phyloP scores from a whole-genome alignment of 2,113 vertebrate genomes.

The Chlamydotis undulata region DNA sequence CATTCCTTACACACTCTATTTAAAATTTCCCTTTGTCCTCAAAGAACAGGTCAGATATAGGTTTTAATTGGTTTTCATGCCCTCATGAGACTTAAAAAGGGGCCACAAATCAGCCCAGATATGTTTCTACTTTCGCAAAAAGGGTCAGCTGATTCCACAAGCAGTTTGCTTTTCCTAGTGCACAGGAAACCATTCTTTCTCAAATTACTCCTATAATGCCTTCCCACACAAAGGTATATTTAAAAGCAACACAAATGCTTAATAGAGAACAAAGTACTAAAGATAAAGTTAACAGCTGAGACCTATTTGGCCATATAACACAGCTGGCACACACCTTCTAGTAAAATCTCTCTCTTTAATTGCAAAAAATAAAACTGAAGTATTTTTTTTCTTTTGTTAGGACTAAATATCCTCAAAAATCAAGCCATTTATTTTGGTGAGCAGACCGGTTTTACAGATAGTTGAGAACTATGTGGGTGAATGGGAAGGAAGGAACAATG shows the following conservation, averaged over 20 bases:
- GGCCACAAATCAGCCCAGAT: background rate
- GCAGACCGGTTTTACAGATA: background rate
- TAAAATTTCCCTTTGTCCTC: background rate
- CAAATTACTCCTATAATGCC: background rate
- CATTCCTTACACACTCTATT: background rate
- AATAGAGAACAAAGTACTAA: background rate
- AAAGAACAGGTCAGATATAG: background rate
- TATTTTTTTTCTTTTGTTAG: background rate
- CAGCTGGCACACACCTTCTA: background rate
- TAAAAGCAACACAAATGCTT: background rate
- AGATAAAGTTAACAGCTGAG: background rate
- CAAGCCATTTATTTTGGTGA: conserved; percentile 13
- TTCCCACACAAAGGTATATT: background rate
- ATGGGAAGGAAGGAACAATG: background rate
- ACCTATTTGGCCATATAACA: background rate
- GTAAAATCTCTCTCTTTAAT: background rate
- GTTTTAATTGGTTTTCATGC: conserved; percentile 11
- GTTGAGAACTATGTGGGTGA: background rate
- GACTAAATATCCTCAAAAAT: background rate
- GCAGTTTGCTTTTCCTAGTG: background rate
- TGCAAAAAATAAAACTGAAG: background rate
- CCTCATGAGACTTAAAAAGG: conserved; percentile 7
- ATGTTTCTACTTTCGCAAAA: background rate
- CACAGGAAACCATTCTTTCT: background rate
- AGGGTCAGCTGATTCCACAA: background rate